phyloP scores from a whole-genome alignment of 2,888 invertebrate genomes.

The Ophion costatus region DNA sequence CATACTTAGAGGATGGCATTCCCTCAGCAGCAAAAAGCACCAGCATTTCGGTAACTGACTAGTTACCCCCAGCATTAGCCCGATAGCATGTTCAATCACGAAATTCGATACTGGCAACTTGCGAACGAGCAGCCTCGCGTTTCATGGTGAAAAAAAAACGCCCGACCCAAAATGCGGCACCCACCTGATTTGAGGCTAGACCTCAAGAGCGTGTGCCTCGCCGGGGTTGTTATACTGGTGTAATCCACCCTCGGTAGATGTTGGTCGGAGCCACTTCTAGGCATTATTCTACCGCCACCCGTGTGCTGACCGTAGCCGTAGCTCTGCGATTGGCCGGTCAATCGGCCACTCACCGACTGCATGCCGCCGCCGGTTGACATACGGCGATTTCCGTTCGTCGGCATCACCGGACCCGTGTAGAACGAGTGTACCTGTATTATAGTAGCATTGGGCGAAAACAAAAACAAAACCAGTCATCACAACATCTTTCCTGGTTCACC shows the following conservation, averaged over 20 bases:
- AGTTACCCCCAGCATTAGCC: too few species aligned
- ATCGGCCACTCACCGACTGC: slow-evolving; percentile 83
- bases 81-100: too few species aligned
- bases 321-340: slow-evolving; percentile 84
- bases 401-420: slow-evolving; percentile 86
- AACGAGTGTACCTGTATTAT: slow-evolving; percentile 90
- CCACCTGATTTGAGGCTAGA: slow-evolving; percentile 91
- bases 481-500: slow-evolving; percentile 6
- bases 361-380: slow-evolving; percentile 88
- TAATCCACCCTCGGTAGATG: slow-evolving; percentile 95
- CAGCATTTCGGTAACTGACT: too few species aligned
- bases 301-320: slow-evolving; percentile 84
- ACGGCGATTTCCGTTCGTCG: slow-evolving; percentile 85
- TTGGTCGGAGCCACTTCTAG: slow-evolving; percentile 96
- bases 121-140: too few species aligned
- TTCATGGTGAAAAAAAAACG: neutral
- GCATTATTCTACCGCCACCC: slow-evolving; percentile 86
- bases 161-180: neutral
- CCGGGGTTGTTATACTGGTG: slow-evolving; percentile 88
- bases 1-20: too few species aligned
- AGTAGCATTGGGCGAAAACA: slow-evolving; percentile 31
- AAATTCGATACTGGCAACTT: too few species aligned
- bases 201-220: slow-evolving; percentile 91
- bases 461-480: slow-evolving; percentile 47
- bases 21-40: too few species aligned